These are phyloP conservation scores for Mimachlamys varia DNA, from an alignment of 2,888 invertebrate species.

Conservation along the genomic window DNA sequence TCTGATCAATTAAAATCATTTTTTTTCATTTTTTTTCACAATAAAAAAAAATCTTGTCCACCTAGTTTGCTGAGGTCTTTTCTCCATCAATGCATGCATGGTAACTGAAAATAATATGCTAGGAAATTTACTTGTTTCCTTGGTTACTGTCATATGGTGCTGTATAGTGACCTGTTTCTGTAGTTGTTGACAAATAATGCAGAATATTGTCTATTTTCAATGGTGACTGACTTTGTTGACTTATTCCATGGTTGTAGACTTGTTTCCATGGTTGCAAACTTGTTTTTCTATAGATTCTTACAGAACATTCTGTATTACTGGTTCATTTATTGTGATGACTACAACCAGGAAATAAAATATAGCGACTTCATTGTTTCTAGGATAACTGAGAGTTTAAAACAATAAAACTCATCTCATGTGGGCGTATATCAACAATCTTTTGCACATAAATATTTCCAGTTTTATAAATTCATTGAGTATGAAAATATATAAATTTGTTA, in stretches of 20 bases:
- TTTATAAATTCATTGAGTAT: too few relatives aligned
- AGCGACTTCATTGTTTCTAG: not conserved
- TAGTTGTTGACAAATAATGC: not conserved
- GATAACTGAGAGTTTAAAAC: not conserved
- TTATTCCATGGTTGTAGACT: too few relatives aligned
- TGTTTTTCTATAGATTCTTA: too few relatives aligned
- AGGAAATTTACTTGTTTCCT: not conserved
- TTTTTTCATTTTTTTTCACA: too few relatives aligned
- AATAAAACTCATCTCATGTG: too few relatives aligned
- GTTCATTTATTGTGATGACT: too few relatives aligned
- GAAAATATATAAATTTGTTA: too few relatives aligned
- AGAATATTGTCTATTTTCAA: not conserved
- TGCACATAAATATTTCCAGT: too few relatives aligned
- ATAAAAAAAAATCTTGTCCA: too few relatives aligned
- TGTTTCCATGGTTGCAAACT: not conserved
- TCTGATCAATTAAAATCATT: too few relatives aligned
- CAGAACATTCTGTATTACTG: too few relatives aligned
- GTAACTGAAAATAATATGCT: not conserved
- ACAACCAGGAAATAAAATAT: not conserved
- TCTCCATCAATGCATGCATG: not conserved
- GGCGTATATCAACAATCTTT: too few relatives aligned
- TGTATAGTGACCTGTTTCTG: not conserved
- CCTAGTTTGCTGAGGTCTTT: not conserved
- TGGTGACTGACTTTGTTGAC: not conserved
- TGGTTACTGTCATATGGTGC: not conserved